Conservation (phyloP, 1,140 invertebrate species). For the Apis mellifera region DNA sequence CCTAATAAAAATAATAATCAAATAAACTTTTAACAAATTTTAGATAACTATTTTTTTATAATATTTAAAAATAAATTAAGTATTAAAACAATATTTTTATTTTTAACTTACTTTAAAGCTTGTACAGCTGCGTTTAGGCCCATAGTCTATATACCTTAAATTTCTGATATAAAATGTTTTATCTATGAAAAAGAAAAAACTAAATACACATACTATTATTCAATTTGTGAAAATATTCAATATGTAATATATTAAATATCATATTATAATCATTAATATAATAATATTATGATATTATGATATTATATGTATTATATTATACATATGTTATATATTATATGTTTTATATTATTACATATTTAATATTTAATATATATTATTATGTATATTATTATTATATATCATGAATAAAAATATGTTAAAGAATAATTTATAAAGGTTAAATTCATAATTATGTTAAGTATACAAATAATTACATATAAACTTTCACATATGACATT, state of each 20-base stretch:
- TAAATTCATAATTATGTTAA: constrained; percentile 2
- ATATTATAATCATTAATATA: no score
- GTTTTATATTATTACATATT: neutral
- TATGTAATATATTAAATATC: constrained; percentile 1
- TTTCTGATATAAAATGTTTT: constrained; percentile 44
- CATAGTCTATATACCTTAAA: constrained; percentile 80
- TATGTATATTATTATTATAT: neutral
- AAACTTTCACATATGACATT: neutral
- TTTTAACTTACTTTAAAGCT: constrained; percentile 84
- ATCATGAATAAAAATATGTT: neutral
- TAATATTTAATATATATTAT: neutral
- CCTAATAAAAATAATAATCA: constrained; percentile 75
- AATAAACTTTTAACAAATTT: neutral
- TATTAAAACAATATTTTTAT: neutral
- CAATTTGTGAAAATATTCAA: neutral
- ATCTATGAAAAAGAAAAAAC: constrained; percentile 33
- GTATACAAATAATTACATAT: constrained; percentile 12
- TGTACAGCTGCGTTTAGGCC: constrained; percentile 87
- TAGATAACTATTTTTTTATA: neutral
- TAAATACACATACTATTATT: neutral
- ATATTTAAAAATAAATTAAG: constrained; percentile 26
- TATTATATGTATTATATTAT: neutral
- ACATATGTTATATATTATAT: neutral
- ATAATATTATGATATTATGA: no score
- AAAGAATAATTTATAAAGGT: neutral